A percentile compares a stretch with the other conserved stretches of the same genome.
Evolutionary conservation across 2,797 vertebrate species (phyloP).

Genomic region (Protonibea diacanthus): DNA sequence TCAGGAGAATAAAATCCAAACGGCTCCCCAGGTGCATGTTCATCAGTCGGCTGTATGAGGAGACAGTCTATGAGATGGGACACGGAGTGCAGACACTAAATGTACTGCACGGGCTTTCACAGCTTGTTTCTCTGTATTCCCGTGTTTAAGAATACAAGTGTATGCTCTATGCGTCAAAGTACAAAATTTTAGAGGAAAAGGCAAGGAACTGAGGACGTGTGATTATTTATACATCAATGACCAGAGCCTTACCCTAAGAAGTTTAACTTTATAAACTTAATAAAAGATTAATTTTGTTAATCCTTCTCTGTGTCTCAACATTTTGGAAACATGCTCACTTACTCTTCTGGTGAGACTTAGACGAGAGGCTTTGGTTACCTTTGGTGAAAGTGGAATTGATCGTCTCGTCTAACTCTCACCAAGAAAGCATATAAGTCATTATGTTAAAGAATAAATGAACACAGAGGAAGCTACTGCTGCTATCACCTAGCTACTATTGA

Average conservation of each 20-base stretch:
- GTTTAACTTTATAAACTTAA: not conserved
- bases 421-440: not conserved
- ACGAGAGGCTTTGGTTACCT: not conserved
- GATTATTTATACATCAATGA: not conserved
- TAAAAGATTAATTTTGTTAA: not conserved
- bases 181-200: constrained; percentile 1
- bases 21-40: constrained; percentile 67
- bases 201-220: not conserved
- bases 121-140: constrained; percentile 16
- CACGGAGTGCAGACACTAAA: constrained; percentile 49
- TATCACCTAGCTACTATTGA: not conserved
- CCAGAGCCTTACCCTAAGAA: not conserved
- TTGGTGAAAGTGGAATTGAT: not conserved
- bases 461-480: not conserved
- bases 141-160: constrained; percentile 33
- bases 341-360: not conserved
- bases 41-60: constrained; percentile 65
- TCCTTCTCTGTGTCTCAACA: not conserved
- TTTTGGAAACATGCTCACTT: not conserved
- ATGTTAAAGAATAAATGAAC: not conserved
- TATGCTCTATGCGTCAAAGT: not conserved
- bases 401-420: not conserved
- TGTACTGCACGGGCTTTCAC: constrained; percentile 32
- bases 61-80: constrained; percentile 29
- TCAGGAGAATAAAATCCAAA: constrained; percentile 72